A percentile compares a stretch with the other conserved stretches of the same genome.
Evolutionary conservation across 2,113 vertebrate genomes (phyloP).

Genomic region (Macquaria australasica): DNA sequence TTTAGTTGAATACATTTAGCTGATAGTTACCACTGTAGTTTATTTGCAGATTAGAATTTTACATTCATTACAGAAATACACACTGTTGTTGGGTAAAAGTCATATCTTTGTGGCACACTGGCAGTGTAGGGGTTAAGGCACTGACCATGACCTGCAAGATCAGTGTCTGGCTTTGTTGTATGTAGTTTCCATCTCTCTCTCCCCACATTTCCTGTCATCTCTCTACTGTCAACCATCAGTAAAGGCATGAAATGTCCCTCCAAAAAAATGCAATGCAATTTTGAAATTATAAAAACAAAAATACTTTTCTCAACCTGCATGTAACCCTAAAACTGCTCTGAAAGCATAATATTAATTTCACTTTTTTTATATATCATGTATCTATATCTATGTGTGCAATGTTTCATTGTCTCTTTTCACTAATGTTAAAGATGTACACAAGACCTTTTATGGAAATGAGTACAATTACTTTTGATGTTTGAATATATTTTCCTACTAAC

Average conservation of each 20-base stretch:
- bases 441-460: neutral
- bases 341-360: neutral
- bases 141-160: neutral
- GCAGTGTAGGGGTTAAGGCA: neutral
- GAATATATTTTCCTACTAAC: neutral
- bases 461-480: neutral
- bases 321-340: neutral
- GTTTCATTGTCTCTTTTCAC: neutral
- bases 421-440: neutral
- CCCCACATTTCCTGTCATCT: conserved; percentile 8
- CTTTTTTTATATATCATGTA: neutral
- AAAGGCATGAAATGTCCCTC: neutral
- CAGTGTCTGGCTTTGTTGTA: neutral
- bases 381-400: neutral
- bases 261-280: too few species aligned
- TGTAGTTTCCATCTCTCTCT: neutral
- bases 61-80: neutral
- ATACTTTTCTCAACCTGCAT: neutral
- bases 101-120: neutral
- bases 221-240: neutral
- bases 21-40: neutral
- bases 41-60: neutral
- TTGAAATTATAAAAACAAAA: neutral
- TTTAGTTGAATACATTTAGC: neutral
- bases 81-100: neutral